Base-by-base conservation (phyloP, 2,888 invertebrate species). In the Xestia sexstrigata region DNA sequence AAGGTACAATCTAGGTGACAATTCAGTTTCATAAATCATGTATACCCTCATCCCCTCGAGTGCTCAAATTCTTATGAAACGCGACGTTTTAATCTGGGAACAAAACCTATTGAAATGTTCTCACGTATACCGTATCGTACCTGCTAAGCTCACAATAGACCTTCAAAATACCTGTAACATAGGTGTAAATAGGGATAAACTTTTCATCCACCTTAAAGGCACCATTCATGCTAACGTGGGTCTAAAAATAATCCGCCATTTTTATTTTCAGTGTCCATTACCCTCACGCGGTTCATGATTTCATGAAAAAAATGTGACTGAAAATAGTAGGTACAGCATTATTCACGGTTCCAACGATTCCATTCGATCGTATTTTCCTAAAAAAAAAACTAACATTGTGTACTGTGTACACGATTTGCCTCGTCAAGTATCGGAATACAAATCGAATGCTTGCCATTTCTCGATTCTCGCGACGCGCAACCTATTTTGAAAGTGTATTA, bases 71-170 rank as follows among this genome's bases (percentile, higher is more conserved):
- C 76, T 79, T 80, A 69, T 78, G 58, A 81, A 78, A 70, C 58
- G 45, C 42, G 79, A 78, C 70, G 66, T 78, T 84, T 86, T 86
- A 81, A 88, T 83, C 79, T 71, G 58, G 71, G 67, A 75, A 71
- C 47, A 79, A 77, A 75, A 68, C 39, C 83, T 71, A 71, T 82
- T 72, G 55, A 76, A 70, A 52, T 42, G 26, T 70, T 76, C 30
- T 23, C 67, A 67, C 62, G 49, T 39, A 35, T 35, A 35, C 45
- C n/a, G 20, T 55, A 39, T 5, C 20, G 23, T 75, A 62, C 82
- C 45, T 71, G 30, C 13, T 70, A 26, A 72, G 20, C 35, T 58
- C 70, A 71, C 81, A 85, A 75, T 67, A 26, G 82, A 68, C n/a
- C 66, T 58, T 26, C 17, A 55, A 63, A 81, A 78, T 60, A 58